Evolutionary conservation across 2,888 invertebrate genomes (phyloP).

Genomic region (Biston betularia): DNA sequence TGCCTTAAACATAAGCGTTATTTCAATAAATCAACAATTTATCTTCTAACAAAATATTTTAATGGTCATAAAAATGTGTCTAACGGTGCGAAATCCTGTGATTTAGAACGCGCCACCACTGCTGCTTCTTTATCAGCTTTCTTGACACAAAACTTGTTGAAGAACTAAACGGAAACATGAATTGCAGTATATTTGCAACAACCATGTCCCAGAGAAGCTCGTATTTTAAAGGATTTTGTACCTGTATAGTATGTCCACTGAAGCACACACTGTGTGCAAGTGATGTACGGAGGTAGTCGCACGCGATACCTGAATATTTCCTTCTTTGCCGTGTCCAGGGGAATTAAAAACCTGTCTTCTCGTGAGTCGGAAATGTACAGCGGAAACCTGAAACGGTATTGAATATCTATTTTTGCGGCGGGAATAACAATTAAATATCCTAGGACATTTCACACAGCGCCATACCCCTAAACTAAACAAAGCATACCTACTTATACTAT

Average conservation of each 20-base stretch:
- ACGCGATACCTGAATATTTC: conserved; percentile 89
- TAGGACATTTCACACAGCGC: too few species aligned
- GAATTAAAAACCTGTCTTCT: conserved; percentile 90
- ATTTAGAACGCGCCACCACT: conserved; percentile 32
- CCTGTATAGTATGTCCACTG: conserved; percentile 97
- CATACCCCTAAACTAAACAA: too few species aligned
- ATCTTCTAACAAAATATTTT: conserved; percentile 19
- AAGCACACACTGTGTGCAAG: conserved; percentile 95
- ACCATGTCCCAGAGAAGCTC: not conserved
- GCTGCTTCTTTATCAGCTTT: conserved; percentile 11
- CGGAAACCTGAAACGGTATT: conserved; percentile 85
- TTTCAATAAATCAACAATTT: not conserved
- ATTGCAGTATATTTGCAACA: not conserved
- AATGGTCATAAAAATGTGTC: conserved; percentile 32
- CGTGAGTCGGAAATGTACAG: conserved; percentile 90
- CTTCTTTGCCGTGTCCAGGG: conserved; percentile 90
- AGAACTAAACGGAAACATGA: not conserved
- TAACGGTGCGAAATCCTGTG: conserved; percentile 30
- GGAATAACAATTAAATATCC: too few species aligned
- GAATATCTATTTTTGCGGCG: not conserved
- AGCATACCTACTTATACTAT: too few species aligned
- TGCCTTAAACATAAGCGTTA: too few species aligned
- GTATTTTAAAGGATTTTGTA: conserved; percentile 46
- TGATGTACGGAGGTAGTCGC: conserved; percentile 92
- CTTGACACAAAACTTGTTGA: not conserved